Conservation (phyloP, 2,888 invertebrate genomes). For the Caenorhabditis zanzibari region DNA sequence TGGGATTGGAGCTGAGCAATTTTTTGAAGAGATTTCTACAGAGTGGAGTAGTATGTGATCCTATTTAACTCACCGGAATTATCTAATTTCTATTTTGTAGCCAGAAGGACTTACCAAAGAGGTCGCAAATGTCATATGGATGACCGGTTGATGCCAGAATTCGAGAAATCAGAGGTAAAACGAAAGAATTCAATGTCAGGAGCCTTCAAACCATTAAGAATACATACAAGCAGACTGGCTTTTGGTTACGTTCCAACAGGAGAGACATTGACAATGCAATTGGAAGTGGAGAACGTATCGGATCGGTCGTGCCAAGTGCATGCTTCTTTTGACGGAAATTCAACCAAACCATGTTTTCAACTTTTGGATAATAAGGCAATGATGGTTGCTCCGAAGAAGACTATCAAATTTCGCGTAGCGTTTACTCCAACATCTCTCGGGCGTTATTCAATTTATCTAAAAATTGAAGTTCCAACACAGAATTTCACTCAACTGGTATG, state of each 20-base stretch:
- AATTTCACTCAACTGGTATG: slow-evolving; percentile 27
- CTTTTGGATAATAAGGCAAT: slow-evolving; percentile 40
- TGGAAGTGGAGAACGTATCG: slow-evolving; percentile 34
- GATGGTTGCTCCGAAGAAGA: slow-evolving; percentile 33
- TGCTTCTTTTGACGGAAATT: slow-evolving; percentile 24
- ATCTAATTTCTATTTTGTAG: no score
- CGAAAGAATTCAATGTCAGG: no score
- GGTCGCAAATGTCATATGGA: no score
- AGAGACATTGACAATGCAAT: slow-evolving; percentile 33
- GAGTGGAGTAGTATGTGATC: no score
- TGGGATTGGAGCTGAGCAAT: no score
- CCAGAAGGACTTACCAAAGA: no score
- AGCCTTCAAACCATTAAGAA: slow-evolving; percentile 14
- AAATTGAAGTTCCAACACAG: slow-evolving; percentile 29
- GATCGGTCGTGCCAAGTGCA: slow-evolving; percentile 28
- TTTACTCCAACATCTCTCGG: slow-evolving; percentile 41
- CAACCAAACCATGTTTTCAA: not conserved
- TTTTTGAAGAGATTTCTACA: no score
- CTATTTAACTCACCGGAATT: no score
- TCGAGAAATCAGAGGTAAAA: no score
- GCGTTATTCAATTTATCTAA: slow-evolving; percentile 35
- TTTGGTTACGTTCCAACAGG: slow-evolving; percentile 23
- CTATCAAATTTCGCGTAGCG: slow-evolving; percentile 21
- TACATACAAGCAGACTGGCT: slow-evolving; percentile 16
- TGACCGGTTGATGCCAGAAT: no score